phyloP scores from a whole-genome alignment of 2,113 vertebrate species.

The Narcine bancroftii region DNA sequence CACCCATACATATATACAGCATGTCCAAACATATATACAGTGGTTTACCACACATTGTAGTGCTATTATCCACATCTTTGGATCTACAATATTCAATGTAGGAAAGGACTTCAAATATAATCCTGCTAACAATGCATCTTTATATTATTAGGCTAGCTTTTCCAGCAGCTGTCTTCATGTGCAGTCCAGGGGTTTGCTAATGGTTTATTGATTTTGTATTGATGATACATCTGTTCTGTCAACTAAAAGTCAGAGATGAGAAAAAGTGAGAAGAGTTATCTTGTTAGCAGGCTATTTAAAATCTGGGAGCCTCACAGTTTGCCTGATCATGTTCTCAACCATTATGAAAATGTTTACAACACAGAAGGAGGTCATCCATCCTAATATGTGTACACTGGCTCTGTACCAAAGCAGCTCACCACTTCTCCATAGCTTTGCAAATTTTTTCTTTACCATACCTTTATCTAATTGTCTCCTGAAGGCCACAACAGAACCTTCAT shows the following conservation, averaged over 20 bases:
- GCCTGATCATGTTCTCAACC: background rate
- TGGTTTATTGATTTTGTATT: background rate
- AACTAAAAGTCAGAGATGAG: no score
- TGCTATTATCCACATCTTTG: background rate
- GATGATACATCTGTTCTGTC: background rate
- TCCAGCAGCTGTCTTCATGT: background rate
- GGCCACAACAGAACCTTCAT: no score
- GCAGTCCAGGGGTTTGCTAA: background rate
- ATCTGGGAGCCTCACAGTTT: background rate
- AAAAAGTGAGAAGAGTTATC: background rate
- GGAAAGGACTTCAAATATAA: conserved; percentile 11
- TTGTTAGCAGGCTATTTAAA: background rate
- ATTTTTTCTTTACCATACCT: no score
- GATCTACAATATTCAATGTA: background rate
- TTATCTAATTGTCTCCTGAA: no score
- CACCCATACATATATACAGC: no score
- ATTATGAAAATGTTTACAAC: no score
- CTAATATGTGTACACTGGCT: no score
- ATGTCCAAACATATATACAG: no score
- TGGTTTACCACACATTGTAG: no score
- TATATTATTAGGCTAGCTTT: background rate
- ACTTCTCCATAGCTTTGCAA: no score
- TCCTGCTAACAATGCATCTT: background rate
- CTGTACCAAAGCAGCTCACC: no score
- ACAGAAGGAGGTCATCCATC: background rate